These are phyloP conservation scores for Sebastolobus altivelis DNA, from an alignment of 2,797 vertebrate genomes.

Conservation along the genomic window DNA sequence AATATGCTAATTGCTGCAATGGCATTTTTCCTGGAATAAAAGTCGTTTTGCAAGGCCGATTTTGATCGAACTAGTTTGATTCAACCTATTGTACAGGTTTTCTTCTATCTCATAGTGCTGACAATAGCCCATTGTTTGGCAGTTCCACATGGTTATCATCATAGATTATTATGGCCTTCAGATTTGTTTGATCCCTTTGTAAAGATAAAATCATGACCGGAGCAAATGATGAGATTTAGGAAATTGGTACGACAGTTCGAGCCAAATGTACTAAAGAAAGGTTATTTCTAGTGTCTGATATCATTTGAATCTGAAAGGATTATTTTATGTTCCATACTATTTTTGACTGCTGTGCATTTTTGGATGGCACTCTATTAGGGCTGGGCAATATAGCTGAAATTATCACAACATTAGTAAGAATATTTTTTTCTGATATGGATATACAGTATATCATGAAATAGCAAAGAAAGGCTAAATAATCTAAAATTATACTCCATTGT, in stretches of 20 bases:
- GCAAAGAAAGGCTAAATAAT: background rate
- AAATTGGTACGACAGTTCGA: slow-evolving; percentile 40
- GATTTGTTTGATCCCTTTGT: slow-evolving; percentile 25
- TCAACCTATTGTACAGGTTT: background rate
- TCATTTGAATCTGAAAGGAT: slow-evolving; percentile 23
- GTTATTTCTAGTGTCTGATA: slow-evolving; percentile 14
- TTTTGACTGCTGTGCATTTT: background rate
- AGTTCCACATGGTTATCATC: background rate
- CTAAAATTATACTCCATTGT: background rate
- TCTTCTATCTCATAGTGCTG: background rate
- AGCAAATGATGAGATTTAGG: slow-evolving; percentile 44
- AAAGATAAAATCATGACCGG: slow-evolving; percentile 27
- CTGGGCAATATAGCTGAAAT: background rate
- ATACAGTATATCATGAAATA: background rate
- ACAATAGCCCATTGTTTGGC: background rate
- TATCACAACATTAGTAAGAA: background rate
- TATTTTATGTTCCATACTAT: background rate
- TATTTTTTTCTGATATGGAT: background rate
- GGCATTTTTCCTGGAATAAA: background rate
- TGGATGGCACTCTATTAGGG: background rate
- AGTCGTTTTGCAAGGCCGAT: background rate
- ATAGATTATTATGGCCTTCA: background rate
- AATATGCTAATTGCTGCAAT: background rate
- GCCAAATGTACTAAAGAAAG: background rate
- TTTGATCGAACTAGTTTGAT: slow-evolving; percentile 5